A percentile compares a stretch with the other conserved stretches of the same genome.
Evolutionary conservation across 2,888 invertebrate genomes (phyloP).

Genomic region (Beris chalybata): DNA sequence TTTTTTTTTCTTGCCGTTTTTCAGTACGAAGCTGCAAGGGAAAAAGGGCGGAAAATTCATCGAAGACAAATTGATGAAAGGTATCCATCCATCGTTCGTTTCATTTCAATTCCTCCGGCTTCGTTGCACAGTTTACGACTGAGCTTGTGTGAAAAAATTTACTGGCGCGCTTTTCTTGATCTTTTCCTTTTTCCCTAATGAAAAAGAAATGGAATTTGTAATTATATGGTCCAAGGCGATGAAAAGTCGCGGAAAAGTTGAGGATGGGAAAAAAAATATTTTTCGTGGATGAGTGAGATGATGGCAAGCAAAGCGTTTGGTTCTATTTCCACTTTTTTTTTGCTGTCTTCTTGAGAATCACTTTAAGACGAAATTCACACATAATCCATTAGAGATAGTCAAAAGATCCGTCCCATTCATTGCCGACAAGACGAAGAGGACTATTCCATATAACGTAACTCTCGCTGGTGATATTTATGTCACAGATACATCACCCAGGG

Average conservation of each 20-base stretch:
- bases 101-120: no score
- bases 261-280: background rate
- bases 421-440: background rate
- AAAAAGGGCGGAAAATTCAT: constrained; percentile 23
- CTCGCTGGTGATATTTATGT: constrained; percentile 19
- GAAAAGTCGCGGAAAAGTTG: constrained; percentile 10
- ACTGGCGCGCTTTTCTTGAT: background rate
- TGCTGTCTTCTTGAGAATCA: background rate
- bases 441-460: background rate
- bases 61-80: constrained; percentile 19
- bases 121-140: background rate
- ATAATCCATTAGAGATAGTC: constrained; percentile 21
- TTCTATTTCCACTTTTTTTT: background rate
- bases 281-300: background rate
- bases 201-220: no score
- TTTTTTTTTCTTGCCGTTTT: constrained; percentile 15
- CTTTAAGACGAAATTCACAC: constrained; percentile 12
- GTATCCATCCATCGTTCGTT: constrained; percentile 11
- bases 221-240: constrained; percentile 2
- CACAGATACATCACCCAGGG: constrained; percentile 18
- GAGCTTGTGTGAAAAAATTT: constrained; percentile 8
- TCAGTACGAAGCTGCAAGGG: background rate
- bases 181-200: no score
- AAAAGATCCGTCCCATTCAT: constrained; percentile 12
- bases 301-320: background rate